A percentile compares a stretch with the other conserved stretches of the same genome.
These are phyloP conservation scores for Phyllotreta cruciferae DNA, from an alignment of 2,888 invertebrate genomes.

Conservation along the genomic window DNA sequence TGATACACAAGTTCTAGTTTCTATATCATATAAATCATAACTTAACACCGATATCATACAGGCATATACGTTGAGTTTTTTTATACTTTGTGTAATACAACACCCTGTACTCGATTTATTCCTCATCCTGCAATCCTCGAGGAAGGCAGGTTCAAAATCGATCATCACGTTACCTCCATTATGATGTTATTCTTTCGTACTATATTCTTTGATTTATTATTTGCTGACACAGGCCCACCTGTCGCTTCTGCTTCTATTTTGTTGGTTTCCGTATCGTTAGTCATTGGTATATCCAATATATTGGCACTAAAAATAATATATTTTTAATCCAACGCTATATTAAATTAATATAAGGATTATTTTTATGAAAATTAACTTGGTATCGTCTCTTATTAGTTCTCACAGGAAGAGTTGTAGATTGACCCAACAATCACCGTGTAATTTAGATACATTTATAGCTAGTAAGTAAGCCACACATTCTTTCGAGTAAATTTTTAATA, in stretches of 20 bases:
- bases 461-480: no score
- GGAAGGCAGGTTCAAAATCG: slow-evolving; percentile 35
- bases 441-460: no score
- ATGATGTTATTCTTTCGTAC: slow-evolving; percentile 64
- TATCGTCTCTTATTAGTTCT: no score
- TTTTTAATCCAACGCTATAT: not conserved
- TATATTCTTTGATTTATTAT: slow-evolving; percentile 59
- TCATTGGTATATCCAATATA: slow-evolving; percentile 59
- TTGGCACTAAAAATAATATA: slow-evolving; percentile 56
- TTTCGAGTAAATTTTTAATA: no score
- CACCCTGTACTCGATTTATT: slow-evolving; percentile 36
- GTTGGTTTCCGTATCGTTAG: slow-evolving; percentile 53
- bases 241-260: slow-evolving; percentile 51
- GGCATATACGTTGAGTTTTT: slow-evolving; percentile 38
- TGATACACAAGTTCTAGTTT: slow-evolving; percentile 40
- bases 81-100: slow-evolving; percentile 33
- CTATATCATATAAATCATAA: slow-evolving; percentile 39
- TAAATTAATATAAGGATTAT: no score
- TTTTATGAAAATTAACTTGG: no score
- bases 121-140: slow-evolving; percentile 36
- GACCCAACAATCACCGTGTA: no score
- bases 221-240: slow-evolving; percentile 38
- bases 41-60: slow-evolving; percentile 39
- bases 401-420: no score
- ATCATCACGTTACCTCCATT: slow-evolving; percentile 70